Base-by-base conservation (phyloP, 2,797 vertebrate species). In the Hephaestus fuliginosus region DNA sequence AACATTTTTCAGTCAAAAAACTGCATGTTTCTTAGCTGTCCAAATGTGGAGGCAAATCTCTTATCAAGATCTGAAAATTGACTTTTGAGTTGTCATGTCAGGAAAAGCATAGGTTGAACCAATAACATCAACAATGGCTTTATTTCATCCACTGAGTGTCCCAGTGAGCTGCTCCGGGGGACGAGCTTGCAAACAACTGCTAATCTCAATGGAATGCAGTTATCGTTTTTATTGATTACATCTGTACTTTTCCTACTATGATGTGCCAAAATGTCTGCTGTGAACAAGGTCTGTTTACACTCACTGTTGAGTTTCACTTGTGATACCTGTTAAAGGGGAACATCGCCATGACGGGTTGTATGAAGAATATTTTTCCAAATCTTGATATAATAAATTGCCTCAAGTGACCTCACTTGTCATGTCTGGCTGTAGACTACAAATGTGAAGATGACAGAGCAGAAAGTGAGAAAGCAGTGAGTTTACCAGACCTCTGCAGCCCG, bases 171-270 rank as follows among this genome's bases (percentile, higher is more conserved):
- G 5, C 48, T 57, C 28, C 28, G 49, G 51, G 14, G 13, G 48
- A 28, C 20, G 20, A 17, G n/a, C 17, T 41, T 39, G 61, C 18
- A 22, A 20, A 44, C 30, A 43, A 43, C 39, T 58, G 58, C 65
- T 51, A 28, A 49, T 43, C 55, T 48, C 2, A 18, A 1, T 20
- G 53, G 62, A 66, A 53, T 60, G 41, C 14, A 18, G 60, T 20
- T 74, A 30, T 74, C 66, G 36, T 4, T 60, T 17, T 69, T 62
- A n/a, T 28, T 43, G 41, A 33, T 51, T 14, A 25, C 10, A 58
- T 17, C 43, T 12, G 7, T 33, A 7, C 7, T 53, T 65, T 53
- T 39, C 49, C 9, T 61, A 17, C 25, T 15, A 1, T 65, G 28
- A 67, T 14, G 33, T 63, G 41, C 33, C 55, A 28, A 67, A 22